phyloP scores from a whole-genome alignment of 2,888 invertebrate genomes.

The Melieria omissa region DNA sequence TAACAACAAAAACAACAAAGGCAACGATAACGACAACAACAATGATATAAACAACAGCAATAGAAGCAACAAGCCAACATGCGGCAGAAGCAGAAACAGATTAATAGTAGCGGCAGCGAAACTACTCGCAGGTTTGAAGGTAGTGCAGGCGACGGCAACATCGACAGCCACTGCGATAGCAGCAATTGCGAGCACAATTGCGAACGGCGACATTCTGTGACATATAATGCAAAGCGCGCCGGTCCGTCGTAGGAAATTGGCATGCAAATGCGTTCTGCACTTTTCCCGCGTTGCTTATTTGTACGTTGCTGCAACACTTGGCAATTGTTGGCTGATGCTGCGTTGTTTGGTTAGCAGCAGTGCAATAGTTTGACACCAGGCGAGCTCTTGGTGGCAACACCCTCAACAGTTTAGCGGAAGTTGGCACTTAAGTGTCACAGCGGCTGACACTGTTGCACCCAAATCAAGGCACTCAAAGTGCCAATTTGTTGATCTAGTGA shows the following conservation, averaged over 20 bases:
- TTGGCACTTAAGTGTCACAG: no score
- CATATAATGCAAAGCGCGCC: constrained; percentile 31
- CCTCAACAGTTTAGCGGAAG: background rate
- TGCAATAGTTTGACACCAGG: constrained; percentile 40
- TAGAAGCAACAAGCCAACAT: constrained; percentile 19
- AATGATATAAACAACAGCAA: background rate
- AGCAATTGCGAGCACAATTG: constrained; percentile 60
- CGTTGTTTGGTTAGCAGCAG: background rate
- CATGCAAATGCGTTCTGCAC: constrained; percentile 52
- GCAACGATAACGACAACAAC: background rate
- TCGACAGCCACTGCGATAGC: constrained; percentile 2
- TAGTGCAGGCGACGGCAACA: background rate
- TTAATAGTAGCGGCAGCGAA: constrained; percentile 12
- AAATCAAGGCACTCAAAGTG: no score
- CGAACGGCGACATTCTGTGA: constrained; percentile 59
- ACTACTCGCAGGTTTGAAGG: background rate
- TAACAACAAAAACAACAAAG: constrained; percentile 13
- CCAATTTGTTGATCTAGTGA: no score
- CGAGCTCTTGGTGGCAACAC: constrained; percentile 41
- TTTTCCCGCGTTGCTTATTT: background rate
- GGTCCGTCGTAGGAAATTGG: constrained; percentile 47
- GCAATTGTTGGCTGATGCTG: background rate
- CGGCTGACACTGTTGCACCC: no score
- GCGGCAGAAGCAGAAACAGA: constrained; percentile 9
- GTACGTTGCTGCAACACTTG: background rate